phyloP scores from a whole-genome alignment of 2,888 invertebrate genomes.

The Plebejus anna region DNA sequence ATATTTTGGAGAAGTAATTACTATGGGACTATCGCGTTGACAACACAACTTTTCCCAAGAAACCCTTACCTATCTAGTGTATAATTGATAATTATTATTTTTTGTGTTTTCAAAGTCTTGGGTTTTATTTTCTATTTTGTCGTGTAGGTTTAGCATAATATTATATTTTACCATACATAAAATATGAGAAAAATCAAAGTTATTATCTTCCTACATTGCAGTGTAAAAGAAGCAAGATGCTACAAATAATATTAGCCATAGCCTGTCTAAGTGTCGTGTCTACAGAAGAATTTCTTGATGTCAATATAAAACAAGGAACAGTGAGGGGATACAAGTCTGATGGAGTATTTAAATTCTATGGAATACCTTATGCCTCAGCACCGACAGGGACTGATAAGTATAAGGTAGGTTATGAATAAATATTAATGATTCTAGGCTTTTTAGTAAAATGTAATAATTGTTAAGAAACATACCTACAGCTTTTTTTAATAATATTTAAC shows the following conservation, averaged over 20 bases:
- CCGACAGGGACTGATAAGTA: constrained; percentile 35
- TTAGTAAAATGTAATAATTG: too few species aligned
- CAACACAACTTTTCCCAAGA: neutral
- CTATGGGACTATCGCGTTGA: neutral
- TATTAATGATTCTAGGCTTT: too few species aligned
- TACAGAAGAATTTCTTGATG: constrained; percentile 18
- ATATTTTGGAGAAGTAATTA: neutral
- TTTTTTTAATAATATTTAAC: too few species aligned
- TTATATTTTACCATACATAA: too few species aligned
- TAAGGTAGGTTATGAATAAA: neutral
- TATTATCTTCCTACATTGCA: neutral
- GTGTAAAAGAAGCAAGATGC: constrained; percentile 1
- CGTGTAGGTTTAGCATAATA: too few species aligned
- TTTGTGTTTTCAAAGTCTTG: neutral
- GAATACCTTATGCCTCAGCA: constrained; percentile 39
- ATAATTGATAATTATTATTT: neutral
- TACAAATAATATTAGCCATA: neutral
- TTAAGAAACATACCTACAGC: too few species aligned
- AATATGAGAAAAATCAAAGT: neutral
- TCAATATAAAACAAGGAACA: constrained; percentile 32
- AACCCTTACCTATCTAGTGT: neutral
- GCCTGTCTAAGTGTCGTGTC: neutral
- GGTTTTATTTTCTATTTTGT: too few species aligned
- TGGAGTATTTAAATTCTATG: constrained; percentile 31
- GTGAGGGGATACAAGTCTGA: constrained; percentile 32